Conservation (phyloP, 2,797 vertebrate species). For the Mormyrus proboscirostris region DNA sequence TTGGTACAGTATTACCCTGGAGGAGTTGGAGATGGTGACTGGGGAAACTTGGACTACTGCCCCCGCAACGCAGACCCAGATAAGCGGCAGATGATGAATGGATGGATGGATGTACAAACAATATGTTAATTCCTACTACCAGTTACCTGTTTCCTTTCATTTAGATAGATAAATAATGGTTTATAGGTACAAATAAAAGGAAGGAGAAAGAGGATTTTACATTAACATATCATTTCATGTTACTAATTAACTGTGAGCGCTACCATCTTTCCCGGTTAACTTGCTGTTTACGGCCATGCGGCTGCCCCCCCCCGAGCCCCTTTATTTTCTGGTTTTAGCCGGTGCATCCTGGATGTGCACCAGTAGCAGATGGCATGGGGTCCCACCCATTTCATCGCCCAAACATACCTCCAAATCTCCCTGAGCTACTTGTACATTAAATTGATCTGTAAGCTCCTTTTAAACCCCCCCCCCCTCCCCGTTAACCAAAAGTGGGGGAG, state of each 20-base stretch:
- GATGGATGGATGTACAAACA: background rate
- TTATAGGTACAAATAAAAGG: background rate
- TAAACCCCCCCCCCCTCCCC: background rate
- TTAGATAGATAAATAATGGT: background rate
- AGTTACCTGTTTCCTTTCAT: background rate
- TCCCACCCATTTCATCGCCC: conserved; percentile 38
- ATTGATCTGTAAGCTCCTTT: conserved; percentile 22
- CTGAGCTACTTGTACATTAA: conserved; percentile 28
- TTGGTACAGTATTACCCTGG: background rate
- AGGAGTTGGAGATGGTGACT: background rate
- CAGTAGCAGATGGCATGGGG: conserved; percentile 45
- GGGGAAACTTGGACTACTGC: background rate
- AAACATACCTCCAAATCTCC: conserved; percentile 49
- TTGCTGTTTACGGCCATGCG: background rate
- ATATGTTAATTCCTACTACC: background rate
- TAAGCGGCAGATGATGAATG: background rate
- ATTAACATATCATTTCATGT: background rate
- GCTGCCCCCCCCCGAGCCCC: background rate
- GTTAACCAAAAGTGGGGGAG: background rate
- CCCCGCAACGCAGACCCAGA: background rate
- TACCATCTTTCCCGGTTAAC: background rate
- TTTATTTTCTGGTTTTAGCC: background rate
- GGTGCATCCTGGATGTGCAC: background rate
- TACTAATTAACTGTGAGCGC: background rate
- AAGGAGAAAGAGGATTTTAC: background rate